These are phyloP conservation scores for Heliconius charithonia DNA, from an alignment of 2,888 invertebrate genomes.

Conservation along the genomic window DNA sequence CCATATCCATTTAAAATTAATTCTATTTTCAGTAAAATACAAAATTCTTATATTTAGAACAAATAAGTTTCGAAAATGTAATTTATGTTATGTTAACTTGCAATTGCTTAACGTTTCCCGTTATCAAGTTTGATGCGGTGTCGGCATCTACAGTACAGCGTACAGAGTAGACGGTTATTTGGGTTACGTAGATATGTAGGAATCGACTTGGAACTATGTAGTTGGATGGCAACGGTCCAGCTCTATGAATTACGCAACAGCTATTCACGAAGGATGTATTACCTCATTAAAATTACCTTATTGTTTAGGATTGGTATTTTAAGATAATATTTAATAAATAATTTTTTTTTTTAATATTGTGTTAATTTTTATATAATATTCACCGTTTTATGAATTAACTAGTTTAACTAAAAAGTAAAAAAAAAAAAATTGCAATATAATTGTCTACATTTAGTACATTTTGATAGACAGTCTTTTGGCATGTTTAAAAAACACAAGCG, in stretches of 20 bases:
- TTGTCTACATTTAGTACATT: too few relatives aligned
- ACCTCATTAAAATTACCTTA: constrained; percentile 9
- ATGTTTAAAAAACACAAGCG: too few relatives aligned
- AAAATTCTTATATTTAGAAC: not conserved
- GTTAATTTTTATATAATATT: not conserved
- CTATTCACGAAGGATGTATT: constrained; percentile 15
- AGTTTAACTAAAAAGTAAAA: not conserved
- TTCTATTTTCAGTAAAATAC: not conserved
- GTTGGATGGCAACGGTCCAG: constrained; percentile 33
- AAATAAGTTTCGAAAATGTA: not conserved
- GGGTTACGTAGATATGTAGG: constrained; percentile 20
- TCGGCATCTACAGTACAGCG: not conserved
- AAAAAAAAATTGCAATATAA: too few relatives aligned
- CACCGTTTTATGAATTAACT: not conserved
- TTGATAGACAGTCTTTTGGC: too few relatives aligned
- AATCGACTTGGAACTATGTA: constrained; percentile 11
- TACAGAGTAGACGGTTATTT: not conserved
- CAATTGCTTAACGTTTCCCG: not conserved
- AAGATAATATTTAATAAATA: not conserved
- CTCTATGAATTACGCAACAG: constrained; percentile 23
- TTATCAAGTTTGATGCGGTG: not conserved
- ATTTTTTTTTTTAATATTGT: not conserved
- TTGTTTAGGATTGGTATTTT: not conserved
- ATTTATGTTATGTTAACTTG: not conserved
- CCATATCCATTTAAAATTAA: not conserved